Evolutionary conservation across 2,888 invertebrate species (phyloP), one percentile per base, ranked within the genome.

Genomic region (Hyles lineata): DNA sequence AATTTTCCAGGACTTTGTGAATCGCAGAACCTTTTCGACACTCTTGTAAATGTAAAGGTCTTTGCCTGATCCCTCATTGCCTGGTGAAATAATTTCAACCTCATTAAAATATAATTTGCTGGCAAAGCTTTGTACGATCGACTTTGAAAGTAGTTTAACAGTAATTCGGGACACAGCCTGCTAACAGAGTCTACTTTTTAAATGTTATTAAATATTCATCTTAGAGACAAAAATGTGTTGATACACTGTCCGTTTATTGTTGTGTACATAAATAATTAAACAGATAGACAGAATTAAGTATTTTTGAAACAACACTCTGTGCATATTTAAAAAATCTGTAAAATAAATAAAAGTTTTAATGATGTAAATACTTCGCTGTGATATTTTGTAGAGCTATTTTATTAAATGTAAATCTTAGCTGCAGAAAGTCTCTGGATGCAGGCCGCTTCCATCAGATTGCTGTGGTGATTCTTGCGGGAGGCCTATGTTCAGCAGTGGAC

Each of bases 201-300:
- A 62, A 19, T 50, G 17, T 23, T 11, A 50, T 67, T 67, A 43
- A 50, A 67, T 67, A 67, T 67, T 67, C 67, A 67, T 50, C 23
- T 50, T 7, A 23, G 32, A 23, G 43, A 67, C 50, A 21, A 67
- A 67, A 67, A 67, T 67, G 11, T 67, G n/a, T 50, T 32, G 43
- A 17, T 50, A 23, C 67, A 23, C 43, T 32, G 21, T 21, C 50
- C 2, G 23, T 67, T 43, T 43, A 5, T 67, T 55, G 55, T n/a
- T 67, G 67, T 23, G 15, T 43, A 50, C 50, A 67, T 67, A 15
- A 61, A 61, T 55, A 60, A 60, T 23, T 43, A 67, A 67, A 43
- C n/a, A 43, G 19, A 52, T 19, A 17, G n/a, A 17, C 43, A 19
- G 43, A 63, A 63, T 63, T 35, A 11, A 5, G 23, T 43, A 23